Base-by-base conservation (phyloP, 2,797 vertebrate genomes). In the Phrynocephalus forsythii region DNA sequence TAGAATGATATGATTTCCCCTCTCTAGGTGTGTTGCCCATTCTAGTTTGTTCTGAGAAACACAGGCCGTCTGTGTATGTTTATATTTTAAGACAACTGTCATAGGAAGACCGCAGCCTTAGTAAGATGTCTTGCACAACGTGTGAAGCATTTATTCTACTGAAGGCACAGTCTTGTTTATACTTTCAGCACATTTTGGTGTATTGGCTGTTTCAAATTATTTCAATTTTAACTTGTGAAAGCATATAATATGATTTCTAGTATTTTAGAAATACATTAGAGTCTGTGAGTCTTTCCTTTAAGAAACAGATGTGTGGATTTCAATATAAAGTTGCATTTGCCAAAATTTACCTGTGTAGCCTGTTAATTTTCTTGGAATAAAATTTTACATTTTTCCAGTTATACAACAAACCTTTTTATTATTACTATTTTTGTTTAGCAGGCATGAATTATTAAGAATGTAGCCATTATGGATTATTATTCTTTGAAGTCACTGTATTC, bases 261-360 rank as follows among this genome's bases (percentile, higher is more conserved):
- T 99, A 99, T 98, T 99, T 98, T 99, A 98, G 98, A 98, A 98
- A 97, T 98, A 98, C 98, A 98, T 98, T 97, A 98, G 98, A 98
- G 98, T 99, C 98, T 98, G 98, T 99, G 98, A 98, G 98, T 99
- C 98, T 98, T 98, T 99, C 96, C 98, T 98, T 97, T 97, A 98
- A 98, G 98, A 98, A 98, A 98, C 97, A 98, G 98, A 99, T 98
- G 98, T 99, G 98, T 98, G 98, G 97, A 98, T 99, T 99, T 98
- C 98, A 98, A 98, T 99, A 99, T 97, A 99, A 98, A 99, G 98
- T 98, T 99, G 98, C 98, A 99, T 99, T 99, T 99, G 98, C 98
- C 98, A 98, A 99, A 99, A 98, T 98, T 99, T 98, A 98, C 97
- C 97, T 97, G 98, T 99, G 98, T 99, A 99, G 98, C 98, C 98